Evolutionary conservation across 2,113 vertebrate species (phyloP).

Genomic region (Aspidoscelis tigris): DNA sequence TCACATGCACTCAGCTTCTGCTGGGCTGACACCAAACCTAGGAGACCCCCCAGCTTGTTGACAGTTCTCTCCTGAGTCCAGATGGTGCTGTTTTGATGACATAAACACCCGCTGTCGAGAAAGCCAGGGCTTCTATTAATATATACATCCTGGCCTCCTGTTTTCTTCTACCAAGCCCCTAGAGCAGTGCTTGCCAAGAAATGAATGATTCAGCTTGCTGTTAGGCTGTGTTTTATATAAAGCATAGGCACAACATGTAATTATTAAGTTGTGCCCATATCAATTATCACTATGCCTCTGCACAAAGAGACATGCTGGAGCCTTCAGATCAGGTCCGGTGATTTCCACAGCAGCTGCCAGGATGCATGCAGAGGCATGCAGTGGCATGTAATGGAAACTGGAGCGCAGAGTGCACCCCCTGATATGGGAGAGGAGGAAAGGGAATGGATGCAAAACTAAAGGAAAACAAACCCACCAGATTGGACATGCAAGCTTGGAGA

Average conservation of each 20-base stretch:
- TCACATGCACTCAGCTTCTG: too few relatives aligned
- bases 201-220: background rate
- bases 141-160: background rate
- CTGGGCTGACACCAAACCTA: background rate
- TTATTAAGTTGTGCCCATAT: conserved; percentile 14
- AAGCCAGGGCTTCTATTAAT: background rate
- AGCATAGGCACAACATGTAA: background rate
- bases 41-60: background rate
- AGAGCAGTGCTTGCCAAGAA: background rate
- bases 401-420: background rate
- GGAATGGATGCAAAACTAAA: too few relatives aligned
- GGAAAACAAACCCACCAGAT: background rate
- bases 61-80: background rate
- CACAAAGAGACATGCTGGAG: background rate
- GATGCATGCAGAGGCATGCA: background rate
- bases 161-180: background rate
- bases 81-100: background rate
- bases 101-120: too few relatives aligned
- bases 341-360: background rate
- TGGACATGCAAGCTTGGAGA: background rate
- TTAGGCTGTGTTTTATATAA: background rate
- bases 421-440: background rate
- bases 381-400: background rate
- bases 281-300: background rate
- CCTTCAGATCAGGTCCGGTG: background rate